Evolutionary conservation across 2,888 invertebrate species (phyloP).

Genomic region (Achlya flavicornis): DNA sequence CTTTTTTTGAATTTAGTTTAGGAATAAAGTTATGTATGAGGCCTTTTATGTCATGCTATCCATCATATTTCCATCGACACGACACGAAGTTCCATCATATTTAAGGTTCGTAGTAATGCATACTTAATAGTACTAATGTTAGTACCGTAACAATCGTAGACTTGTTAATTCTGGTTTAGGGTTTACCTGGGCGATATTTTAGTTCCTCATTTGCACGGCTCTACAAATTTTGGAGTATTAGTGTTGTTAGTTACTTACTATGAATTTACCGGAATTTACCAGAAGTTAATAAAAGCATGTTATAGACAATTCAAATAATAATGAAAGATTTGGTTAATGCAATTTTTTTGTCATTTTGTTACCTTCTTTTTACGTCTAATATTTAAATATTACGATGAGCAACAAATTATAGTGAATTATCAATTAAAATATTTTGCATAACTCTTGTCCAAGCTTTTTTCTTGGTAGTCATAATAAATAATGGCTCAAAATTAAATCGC

Average conservation of each 20-base stretch:
- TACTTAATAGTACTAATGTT: no score
- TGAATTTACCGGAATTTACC: no score
- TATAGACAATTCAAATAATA: no score
- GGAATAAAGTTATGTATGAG: not conserved
- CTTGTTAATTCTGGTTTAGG: not conserved
- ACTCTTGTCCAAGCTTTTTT: not conserved
- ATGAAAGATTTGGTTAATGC: no score
- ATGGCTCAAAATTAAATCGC: slow-evolving; percentile 3
- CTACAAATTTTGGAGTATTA: no score
- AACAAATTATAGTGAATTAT: not conserved
- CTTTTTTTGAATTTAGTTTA: not conserved
- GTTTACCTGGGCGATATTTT: not conserved
- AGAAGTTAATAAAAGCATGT: no score
- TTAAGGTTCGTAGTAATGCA: not conserved
- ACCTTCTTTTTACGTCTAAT: not conserved
- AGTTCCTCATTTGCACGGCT: no score
- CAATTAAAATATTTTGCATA: slow-evolving; percentile 11
- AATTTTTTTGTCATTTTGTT: no score
- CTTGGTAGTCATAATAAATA: slow-evolving; percentile 5
- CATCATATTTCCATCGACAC: no score
- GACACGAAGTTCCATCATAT: not conserved
- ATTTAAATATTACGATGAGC: not conserved
- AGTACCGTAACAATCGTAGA: no score
- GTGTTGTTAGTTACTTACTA: no score
- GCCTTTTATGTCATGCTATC: not conserved